Evolutionary conservation across 2,888 invertebrate species (phyloP), one percentile per base, ranked within the genome.

Genomic region (Lathronympha strigana): DNA sequence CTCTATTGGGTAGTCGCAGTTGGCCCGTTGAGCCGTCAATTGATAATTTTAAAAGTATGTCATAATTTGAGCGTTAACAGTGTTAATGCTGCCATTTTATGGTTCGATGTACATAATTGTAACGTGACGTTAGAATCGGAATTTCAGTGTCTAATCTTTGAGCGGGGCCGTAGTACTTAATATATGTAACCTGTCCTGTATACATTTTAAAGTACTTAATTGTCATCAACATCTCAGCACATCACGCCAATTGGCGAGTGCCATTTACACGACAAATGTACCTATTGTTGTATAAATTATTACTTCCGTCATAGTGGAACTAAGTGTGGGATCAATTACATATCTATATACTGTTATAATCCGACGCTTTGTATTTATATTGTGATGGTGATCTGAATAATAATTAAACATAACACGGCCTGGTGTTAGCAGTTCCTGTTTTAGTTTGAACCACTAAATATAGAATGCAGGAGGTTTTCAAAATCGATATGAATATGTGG

Each of bases 211-310:
- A 15, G 19, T 23, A 47, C 47, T 25, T 23, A 38, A 68, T 72
- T 75, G 77, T 74, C 80, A 80, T 75, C 73, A 69, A 74, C 74
- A 72, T 70, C 71, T n/a, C n/a, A n/a, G n/a, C n/a, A 68, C 68
- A 50, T 72, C 72, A 75, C 76, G 79, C 73, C 76, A 79, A 78
- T 76, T 73, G 72, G 63, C 75, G 72, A 54, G 71, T 73, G 73
- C 74, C 67, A 77, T 74, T 74, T 76, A 70, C 68, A 70, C 71
- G 60, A 66, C 61, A 68, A 69, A 68, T 68, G 71, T 70, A 51
- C 19, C 21, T 11, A 43, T 50, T 49, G 45, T 55, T 61, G 21
- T n/a, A 61, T 61, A 61, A 51, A 51, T 61, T 40, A 61, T 61
- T 40, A 50, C 50, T 61, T 61, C 61, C 61, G 36, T 50, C 50